Percentiles rank a stretch among this genome's conserved stretches.
Conservation (phyloP, 2,888 invertebrate species). For the Nebria brevicollis region DNA sequence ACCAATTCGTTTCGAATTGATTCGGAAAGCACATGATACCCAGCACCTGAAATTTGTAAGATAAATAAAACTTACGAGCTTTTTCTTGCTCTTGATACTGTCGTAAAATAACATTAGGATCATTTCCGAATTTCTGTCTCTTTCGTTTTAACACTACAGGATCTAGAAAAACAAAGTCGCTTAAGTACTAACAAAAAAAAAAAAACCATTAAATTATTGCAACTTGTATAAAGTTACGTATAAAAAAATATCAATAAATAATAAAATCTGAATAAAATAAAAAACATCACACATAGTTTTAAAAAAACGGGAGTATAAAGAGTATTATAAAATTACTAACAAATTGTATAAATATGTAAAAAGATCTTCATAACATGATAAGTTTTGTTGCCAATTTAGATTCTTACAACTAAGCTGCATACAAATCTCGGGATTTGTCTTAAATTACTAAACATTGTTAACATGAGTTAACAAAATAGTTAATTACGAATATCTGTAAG, state of each 20-base stretch:
- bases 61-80: slow-evolving; percentile 64
- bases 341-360: slow-evolving; percentile 43
- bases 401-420: too few species aligned
- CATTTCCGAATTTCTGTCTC: slow-evolving; percentile 66
- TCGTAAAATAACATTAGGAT: slow-evolving; percentile 64
- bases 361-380: slow-evolving; percentile 7
- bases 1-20: background rate
- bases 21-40: slow-evolving; percentile 19
- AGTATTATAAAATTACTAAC: slow-evolving; percentile 43
- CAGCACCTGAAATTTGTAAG: slow-evolving; percentile 43
- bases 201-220: background rate
- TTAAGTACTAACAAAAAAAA: background rate
- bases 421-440: too few species aligned
- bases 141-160: slow-evolving; percentile 70
- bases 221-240: background rate
- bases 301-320: slow-evolving; percentile 38
- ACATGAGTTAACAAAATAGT: too few species aligned
- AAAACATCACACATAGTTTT: slow-evolving; percentile 23
- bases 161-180: slow-evolving; percentile 63
- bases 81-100: slow-evolving; percentile 63
- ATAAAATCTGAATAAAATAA: slow-evolving; percentile 5
- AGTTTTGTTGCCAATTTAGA: too few species aligned
- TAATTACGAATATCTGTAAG: too few species aligned
- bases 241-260: slow-evolving; percentile 5
- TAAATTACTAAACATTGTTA: too few species aligned